These are phyloP conservation scores for Tetragnatha versicolor DNA, from an alignment of 1,140 invertebrate species.

Conservation along the genomic window DNA sequence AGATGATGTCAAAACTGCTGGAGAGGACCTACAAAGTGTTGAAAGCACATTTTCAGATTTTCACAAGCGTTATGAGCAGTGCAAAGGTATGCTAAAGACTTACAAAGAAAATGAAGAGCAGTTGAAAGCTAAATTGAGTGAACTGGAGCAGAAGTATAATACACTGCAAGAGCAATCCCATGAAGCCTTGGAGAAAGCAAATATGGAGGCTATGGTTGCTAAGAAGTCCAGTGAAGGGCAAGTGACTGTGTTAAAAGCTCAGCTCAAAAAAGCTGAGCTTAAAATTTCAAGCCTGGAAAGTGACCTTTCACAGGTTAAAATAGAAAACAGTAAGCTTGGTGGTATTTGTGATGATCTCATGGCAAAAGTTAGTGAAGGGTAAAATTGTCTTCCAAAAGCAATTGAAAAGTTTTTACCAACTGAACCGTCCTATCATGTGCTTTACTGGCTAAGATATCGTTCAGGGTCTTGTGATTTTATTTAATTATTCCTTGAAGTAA, in stretches of 20 bases:
- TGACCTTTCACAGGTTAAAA: slow-evolving; percentile 68
- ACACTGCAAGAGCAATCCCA: slow-evolving; percentile 71
- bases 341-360: slow-evolving; percentile 50
- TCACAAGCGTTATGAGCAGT: slow-evolving; percentile 48
- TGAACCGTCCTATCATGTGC: too few relatives aligned
- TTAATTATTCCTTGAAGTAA: too few relatives aligned
- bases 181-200: slow-evolving; percentile 72
- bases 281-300: slow-evolving; percentile 71
- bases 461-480: too few relatives aligned
- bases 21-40: slow-evolving; percentile 37
- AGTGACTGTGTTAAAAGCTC: slow-evolving; percentile 75
- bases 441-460: too few relatives aligned
- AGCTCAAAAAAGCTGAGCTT: slow-evolving; percentile 80
- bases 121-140: slow-evolving; percentile 70
- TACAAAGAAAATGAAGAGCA: slow-evolving; percentile 68
- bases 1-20: slow-evolving; percentile 17
- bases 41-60: slow-evolving; percentile 44
- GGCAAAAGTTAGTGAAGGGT: slow-evolving; percentile 48
- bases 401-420: too few relatives aligned
- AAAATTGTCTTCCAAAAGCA: too few relatives aligned
- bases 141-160: slow-evolving; percentile 70
- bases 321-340: slow-evolving; percentile 33
- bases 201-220: slow-evolving; percentile 74
- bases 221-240: slow-evolving; percentile 73
- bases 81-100: slow-evolving; percentile 38